A percentile compares a stretch with the other conserved stretches of the same genome.
Evolutionary conservation across 1,140 invertebrate species (phyloP).

Genomic region (Matsumurasca onukii): DNA sequence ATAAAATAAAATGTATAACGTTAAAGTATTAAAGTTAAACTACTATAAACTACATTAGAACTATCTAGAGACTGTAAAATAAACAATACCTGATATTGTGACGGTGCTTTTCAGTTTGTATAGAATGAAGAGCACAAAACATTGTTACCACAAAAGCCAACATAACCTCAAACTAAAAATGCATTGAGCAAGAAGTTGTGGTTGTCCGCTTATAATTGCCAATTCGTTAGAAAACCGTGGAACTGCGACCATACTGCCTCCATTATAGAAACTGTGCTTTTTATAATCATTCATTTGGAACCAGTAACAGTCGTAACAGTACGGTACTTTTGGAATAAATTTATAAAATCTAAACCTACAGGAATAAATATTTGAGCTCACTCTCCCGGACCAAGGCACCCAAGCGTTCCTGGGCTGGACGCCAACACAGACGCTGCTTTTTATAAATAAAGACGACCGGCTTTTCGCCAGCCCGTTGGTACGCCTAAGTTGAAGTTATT

Average conservation of each 20-base stretch:
- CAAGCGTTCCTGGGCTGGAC: too few species aligned
- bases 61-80: neutral
- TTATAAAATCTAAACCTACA: too few species aligned
- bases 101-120: neutral
- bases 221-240: neutral
- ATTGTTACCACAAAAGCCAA: neutral
- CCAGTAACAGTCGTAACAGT: too few species aligned
- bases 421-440: too few species aligned
- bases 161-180: conserved; percentile 11
- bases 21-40: neutral
- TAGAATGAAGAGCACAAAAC: neutral
- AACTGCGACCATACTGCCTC: neutral
- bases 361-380: too few species aligned
- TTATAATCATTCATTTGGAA: neutral
- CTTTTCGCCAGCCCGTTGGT: too few species aligned
- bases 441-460: too few species aligned
- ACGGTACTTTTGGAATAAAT: too few species aligned
- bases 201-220: neutral
- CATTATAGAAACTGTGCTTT: neutral
- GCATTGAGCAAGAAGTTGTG: neutral
- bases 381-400: too few species aligned
- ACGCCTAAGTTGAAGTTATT: too few species aligned
- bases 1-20: neutral
- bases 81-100: neutral
- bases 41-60: neutral